Conservation (phyloP, 2,797 vertebrate species). For the Dendrocincla tyrannina region DNA sequence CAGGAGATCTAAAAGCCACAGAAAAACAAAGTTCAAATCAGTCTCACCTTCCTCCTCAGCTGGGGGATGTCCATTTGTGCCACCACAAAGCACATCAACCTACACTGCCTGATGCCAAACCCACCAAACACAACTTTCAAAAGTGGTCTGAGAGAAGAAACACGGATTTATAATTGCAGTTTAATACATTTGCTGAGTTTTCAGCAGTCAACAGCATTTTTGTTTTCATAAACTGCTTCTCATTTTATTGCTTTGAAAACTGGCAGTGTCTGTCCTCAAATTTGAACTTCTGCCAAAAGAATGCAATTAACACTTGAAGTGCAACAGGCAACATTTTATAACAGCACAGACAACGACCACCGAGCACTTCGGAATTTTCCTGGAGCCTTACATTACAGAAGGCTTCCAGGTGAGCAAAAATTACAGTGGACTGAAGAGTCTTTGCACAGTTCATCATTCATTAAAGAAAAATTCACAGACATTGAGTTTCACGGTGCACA, state of each 20-base stretch:
- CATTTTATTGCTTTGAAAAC: background rate
- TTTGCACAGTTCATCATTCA: background rate
- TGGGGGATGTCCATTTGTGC: background rate
- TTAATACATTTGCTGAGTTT: background rate
- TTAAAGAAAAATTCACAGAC: background rate
- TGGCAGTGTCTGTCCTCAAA: background rate
- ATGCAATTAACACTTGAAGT: background rate
- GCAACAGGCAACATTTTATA: background rate
- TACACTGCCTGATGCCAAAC: accelerated
- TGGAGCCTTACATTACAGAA: background rate
- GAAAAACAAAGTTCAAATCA: background rate
- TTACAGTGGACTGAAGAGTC: background rate
- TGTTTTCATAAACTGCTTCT: background rate
- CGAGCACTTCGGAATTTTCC: background rate
- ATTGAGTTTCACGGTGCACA: background rate
- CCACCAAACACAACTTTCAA: background rate
- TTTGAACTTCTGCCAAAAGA: background rate
- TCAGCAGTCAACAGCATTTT: background rate
- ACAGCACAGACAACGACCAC: background rate
- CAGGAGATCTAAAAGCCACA: background rate
- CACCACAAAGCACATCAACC: accelerated
- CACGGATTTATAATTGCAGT: background rate
- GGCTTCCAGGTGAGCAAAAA: background rate
- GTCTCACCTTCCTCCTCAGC: background rate
- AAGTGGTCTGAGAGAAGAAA: background rate